These are phyloP conservation scores for Vespertilio murinus DNA, from an alignment of 2,797 vertebrate genomes.

Conservation along the genomic window DNA sequence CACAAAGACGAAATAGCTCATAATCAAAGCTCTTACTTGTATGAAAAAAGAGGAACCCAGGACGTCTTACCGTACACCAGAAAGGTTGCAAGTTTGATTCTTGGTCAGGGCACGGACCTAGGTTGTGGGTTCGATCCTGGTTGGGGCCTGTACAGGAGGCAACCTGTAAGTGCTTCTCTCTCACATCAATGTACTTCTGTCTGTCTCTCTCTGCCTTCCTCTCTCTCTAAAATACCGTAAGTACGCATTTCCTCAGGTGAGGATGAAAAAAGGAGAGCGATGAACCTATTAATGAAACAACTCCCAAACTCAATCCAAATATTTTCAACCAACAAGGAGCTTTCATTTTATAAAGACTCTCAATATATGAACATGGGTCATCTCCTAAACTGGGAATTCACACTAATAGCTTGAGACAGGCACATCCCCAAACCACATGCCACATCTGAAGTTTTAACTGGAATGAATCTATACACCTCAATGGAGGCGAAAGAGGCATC, in stretches of 20 bases:
- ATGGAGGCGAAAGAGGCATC: not conserved
- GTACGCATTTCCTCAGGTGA: not conserved
- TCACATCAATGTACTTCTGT: not conserved
- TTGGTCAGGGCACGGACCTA: not conserved
- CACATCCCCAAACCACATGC: not conserved
- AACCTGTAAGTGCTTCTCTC: not conserved
- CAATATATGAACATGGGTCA: not conserved
- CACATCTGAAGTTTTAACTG: not conserved
- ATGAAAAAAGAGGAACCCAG: not conserved
- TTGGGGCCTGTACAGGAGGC: not conserved
- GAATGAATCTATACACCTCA: not conserved
- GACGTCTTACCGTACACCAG: not conserved
- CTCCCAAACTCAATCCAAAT: not conserved
- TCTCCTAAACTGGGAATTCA: not conserved
- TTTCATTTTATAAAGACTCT: constrained; percentile 16
- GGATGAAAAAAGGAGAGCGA: not conserved
- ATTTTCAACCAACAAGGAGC: not conserved
- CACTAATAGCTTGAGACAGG: not conserved
- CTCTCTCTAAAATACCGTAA: not conserved
- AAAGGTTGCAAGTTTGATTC: not conserved
- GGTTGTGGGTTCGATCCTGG: not conserved
- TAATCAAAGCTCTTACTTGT: not conserved
- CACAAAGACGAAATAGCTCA: not conserved
- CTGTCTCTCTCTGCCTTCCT: not conserved
- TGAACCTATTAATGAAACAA: not conserved